Base-by-base conservation (phyloP, 30 jellyfish, hydroid and myxozoan genomes). In the Hydractinia echinata region DNA sequence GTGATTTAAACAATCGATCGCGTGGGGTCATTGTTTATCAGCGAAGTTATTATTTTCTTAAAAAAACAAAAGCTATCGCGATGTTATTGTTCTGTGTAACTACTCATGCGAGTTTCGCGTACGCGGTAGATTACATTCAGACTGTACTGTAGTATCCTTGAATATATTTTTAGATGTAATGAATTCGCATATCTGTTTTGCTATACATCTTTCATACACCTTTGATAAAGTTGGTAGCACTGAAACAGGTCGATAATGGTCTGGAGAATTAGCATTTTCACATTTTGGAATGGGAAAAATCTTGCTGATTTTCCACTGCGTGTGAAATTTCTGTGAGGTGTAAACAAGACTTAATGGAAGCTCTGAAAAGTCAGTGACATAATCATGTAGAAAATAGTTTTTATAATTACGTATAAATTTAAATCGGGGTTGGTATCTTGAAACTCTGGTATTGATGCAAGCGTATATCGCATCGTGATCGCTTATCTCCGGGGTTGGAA, bases 291-390 rank as follows among this genome's bases (percentile, higher is more conserved):
- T 10, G 10, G 68, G 68, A 56, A n/a, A 56, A 56, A 56, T 56
- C 68, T 56, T 56, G 68, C 68, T 10, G 68, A 56, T 56, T 56
- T 56, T 56, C 68, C 68, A n/a, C 68, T 56, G 68, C 68, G 68
- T 56, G n/a, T 56, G 68, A 56, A 56, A 10, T 56, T 56, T 56
- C n/a, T 56, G 68, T 76, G 82, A 62, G 69, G 81, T 8, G 73
- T 81, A 80, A 53, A 86, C 81, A 72, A 53, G 50, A 78, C 90
- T 79, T 55, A 86, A 74, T 19, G 95, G 90, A 55, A 81, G 76
- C 58, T 71, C 61, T 55, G 85, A 48, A 76, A 79, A 79, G 39
- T 86, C 90, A 53, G 69, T 76, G 84, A 79, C 61, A 82, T 4
- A 86, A 48, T 55, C 53, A 66, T 53, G 51, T 53, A 54, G 73